Percentiles rank a stretch among this genome's conserved stretches.
Evolutionary conservation across 2,797 vertebrate genomes (phyloP).

Genomic region (Anomalospiza imberbis): DNA sequence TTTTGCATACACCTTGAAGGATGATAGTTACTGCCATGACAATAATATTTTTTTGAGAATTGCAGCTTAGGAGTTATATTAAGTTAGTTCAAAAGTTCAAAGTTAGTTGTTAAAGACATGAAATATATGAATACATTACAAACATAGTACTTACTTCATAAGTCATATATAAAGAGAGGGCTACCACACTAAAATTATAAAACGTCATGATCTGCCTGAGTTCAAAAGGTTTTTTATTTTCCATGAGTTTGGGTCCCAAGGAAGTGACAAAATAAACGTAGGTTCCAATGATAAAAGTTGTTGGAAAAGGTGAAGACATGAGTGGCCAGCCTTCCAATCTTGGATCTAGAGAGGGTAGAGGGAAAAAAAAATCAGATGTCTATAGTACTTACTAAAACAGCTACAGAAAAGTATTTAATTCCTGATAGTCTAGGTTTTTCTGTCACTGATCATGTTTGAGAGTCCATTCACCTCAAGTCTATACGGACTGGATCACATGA

Average conservation of each 20-base stretch:
- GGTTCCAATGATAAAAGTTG: slow-evolving; percentile 81
- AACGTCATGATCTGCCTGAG: slow-evolving; percentile 84
- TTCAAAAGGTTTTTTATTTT: slow-evolving; percentile 92
- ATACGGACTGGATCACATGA: neutral
- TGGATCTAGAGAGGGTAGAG: slow-evolving; percentile 74
- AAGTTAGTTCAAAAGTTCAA: too few species aligned
- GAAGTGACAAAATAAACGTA: slow-evolving; percentile 92
- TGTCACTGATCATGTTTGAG: neutral
- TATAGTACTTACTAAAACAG: neutral
- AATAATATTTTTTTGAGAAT: neutral
- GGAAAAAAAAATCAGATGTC: neutral
- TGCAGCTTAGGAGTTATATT: neutral
- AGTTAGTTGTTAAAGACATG: neutral
- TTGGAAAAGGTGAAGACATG: slow-evolving; percentile 91
- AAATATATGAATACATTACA: neutral
- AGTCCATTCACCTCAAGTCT: neutral
- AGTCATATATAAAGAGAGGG: slow-evolving; percentile 91
- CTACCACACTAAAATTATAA: slow-evolving; percentile 91
- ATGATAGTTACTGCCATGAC: neutral
- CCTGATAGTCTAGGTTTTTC: neutral
- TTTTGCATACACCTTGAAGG: neutral
- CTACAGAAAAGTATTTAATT: neutral
- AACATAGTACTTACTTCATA: slow-evolving; percentile 84
- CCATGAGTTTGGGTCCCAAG: slow-evolving; percentile 92
- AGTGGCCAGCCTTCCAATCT: slow-evolving; percentile 86